Base-by-base conservation (phyloP, 2,113 vertebrate species). In the Mellivora capensis region DNA sequence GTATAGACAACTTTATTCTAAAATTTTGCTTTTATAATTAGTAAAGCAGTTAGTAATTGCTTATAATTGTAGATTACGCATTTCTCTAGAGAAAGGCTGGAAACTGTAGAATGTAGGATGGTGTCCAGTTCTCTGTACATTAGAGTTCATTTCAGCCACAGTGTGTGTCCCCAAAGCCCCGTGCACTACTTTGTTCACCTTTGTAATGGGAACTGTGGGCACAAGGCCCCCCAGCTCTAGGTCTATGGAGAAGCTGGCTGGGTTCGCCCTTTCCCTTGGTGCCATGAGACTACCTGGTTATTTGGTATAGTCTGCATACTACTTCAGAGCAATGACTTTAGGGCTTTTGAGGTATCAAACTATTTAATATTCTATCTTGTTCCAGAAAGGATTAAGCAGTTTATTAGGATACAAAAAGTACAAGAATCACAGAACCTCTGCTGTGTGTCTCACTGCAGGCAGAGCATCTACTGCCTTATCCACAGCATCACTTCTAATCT, bases 21-120 rank as follows among this genome's bases (percentile, higher is more conserved):
- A 90, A 90, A 89, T 54, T 92, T 44, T 69, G n/a, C 87, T 71
- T 93, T 93, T 92, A 80, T 15, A 80, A 15, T 74, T 74, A 54
- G 72, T 81, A 80, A 47, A 89, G 42, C 54, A 90, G n/a, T 90
- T 64, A 67, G 17, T 54, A 67, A 52, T 81, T 91, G 89, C 76
- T 54, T 81, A 67, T 4, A 67, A 7, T 57, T 77, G 92, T 42
- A 62, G 47, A 42, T 21, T 59, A 37, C n/a, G 25, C n/a, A 86
- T 90, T 69, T 84, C 71, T 57, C 42, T 82, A 69, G 27, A 86
- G 59, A 57, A 72, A 86, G 7, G 39, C 49, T 94, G 57, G 64
- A 64, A 94, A 92, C 23, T 39, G 7, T 17, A 71, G 18, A 7
- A 47, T 87, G 52, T 5, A 61, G 64, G 21, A 67, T 44, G 34